phyloP scores from a whole-genome alignment of 2,113 vertebrate species.

The Carlito syrichta region DNA sequence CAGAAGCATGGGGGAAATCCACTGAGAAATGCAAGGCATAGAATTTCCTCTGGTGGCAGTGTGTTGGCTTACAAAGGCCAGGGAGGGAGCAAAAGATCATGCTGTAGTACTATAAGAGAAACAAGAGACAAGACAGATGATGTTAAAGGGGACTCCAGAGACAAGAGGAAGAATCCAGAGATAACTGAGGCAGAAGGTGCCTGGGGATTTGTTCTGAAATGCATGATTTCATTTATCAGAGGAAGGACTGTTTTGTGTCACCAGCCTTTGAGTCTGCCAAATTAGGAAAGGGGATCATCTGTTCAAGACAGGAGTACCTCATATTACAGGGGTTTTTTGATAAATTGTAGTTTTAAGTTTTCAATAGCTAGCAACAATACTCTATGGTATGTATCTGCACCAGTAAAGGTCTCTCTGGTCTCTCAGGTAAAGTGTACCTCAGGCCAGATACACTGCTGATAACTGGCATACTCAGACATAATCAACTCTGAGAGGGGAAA shows the following conservation, averaged over 20 bases:
- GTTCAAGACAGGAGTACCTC: neutral
- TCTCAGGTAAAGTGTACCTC: neutral
- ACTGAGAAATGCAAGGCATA: constrained; percentile 47
- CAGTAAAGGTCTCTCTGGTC: neutral
- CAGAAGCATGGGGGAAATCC: constrained; percentile 66
- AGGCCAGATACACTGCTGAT: neutral
- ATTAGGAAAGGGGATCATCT: neutral
- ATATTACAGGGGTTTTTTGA: neutral
- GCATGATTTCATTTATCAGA: neutral
- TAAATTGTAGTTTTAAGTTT: neutral
- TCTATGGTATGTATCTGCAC: neutral
- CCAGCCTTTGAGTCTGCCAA: neutral
- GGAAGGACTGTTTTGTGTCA: neutral
- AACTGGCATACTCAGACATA: accelerated
- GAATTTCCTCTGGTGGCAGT: constrained; percentile 56
- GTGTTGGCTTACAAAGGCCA: constrained; percentile 68
- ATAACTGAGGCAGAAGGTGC: constrained; percentile 15
- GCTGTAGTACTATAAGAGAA: constrained; percentile 59
- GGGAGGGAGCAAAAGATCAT: constrained; percentile 58
- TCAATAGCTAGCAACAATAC: neutral
- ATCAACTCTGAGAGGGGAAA: neutral
- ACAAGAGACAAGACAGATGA: constrained; percentile 62
- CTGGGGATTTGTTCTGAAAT: neutral
- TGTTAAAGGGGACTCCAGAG: constrained; percentile 59
- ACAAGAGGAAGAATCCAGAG: neutral